These are phyloP conservation scores for Telmatochromis sp. DNA, from an alignment of 2,113 vertebrate species.

Conservation along the genomic window DNA sequence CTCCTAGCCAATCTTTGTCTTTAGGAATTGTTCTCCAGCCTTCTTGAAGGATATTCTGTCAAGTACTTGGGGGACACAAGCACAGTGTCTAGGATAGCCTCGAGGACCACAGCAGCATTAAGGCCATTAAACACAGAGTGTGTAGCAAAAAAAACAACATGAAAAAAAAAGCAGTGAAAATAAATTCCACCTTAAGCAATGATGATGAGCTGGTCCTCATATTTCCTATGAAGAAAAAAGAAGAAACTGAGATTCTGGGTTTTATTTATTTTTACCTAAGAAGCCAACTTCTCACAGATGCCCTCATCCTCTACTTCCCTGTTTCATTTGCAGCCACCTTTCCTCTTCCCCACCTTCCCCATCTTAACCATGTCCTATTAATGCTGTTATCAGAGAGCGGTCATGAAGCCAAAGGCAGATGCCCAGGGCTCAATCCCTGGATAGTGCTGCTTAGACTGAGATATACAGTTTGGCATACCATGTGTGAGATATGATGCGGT, in stretches of 20 bases:
- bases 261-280: background rate
- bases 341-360: background rate
- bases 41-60: background rate
- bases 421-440: background rate
- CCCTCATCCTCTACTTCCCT: background rate
- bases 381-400: background rate
- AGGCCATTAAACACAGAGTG: background rate
- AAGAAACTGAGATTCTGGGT: background rate
- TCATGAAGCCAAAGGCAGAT: constrained; percentile 4
- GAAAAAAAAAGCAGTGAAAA: background rate
- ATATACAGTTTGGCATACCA: constrained; percentile 13
- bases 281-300: background rate
- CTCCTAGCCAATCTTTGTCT: background rate
- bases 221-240: background rate
- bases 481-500: constrained; percentile 1
- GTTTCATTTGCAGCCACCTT: background rate
- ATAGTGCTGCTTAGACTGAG: background rate
- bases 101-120: background rate
- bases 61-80: background rate
- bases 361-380: constrained; percentile 1
- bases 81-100: background rate
- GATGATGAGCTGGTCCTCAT: background rate
- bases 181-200: background rate
- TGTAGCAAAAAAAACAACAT: background rate
- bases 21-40: background rate